Percentiles rank a stretch among this genome's conserved stretches.
These are phyloP conservation scores for Halcyon malimbica DNA, from an alignment of 2,113 vertebrate species.

Conservation along the genomic window DNA sequence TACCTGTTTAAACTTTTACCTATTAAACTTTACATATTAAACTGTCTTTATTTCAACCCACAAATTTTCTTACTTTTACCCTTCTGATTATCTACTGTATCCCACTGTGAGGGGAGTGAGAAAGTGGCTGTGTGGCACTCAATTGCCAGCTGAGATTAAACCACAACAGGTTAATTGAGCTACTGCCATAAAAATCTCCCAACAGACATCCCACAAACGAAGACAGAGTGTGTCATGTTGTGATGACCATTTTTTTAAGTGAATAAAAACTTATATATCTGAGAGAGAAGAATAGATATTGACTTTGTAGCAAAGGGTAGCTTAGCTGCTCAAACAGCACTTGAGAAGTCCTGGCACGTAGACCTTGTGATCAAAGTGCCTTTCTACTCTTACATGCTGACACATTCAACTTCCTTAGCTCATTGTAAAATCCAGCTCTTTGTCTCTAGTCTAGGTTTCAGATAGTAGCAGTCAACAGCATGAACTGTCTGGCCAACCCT, in stretches of 20 bases:
- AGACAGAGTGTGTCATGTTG: neutral
- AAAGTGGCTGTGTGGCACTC: neutral
- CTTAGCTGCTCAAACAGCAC: neutral
- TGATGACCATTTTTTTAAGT: neutral
- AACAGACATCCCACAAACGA: neutral
- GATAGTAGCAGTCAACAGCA: neutral
- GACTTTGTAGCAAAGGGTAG: neutral
- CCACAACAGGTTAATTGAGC: neutral
- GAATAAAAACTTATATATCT: neutral
- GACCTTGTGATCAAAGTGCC: neutral
- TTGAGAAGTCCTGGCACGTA: neutral
- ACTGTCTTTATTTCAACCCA: neutral
- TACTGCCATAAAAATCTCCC: neutral
- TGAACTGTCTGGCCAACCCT: neutral
- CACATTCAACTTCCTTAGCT: neutral
- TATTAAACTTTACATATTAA: neutral
- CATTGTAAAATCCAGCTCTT: neutral
- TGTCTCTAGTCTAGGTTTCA: neutral
- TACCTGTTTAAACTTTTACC: neutral
- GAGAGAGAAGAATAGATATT: neutral
- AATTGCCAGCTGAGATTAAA: neutral
- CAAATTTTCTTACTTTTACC: neutral
- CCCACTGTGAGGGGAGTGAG: neutral
- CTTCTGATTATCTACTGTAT: neutral
- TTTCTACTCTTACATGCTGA: neutral